Evolutionary conservation across 2,797 vertebrate genomes (phyloP), one percentile per base, ranked within the genome.

Genomic region (Tangara arthus): DNA sequence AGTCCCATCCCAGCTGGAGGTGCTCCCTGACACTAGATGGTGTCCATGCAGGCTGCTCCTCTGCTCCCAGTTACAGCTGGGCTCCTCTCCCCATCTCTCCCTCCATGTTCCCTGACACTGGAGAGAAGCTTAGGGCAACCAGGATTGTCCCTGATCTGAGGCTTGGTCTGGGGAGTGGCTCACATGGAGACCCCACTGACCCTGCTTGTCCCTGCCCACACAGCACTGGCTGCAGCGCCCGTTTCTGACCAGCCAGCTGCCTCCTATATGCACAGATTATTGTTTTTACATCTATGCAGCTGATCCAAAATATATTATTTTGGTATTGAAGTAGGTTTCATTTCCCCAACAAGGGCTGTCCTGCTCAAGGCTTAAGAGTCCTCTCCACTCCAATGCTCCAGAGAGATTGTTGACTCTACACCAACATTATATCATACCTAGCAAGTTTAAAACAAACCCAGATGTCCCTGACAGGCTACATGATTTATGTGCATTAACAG

Each of bases 161-260:
- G 42, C 55, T 46, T 2, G 1, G 22, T 50, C 47, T 1, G 3
- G 6, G 16, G 13, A 5, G 8, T 49, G 34, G 17, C n/a, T 90
- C 37, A 28, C 46, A 64, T 1, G 2, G 42, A 56, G 37, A 50
- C 9, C 5, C 4, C 0, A 0, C 23, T 0, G 0, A 39, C 26
- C 4, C 16, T 37, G 26, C 27, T 37, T 34, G 8, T 35, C n/a
- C 50, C 24, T 85, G 32, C 34, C 53, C 34, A 34, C 2, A 7
- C 60, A 65, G 56, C 6, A 2, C n/a, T 57, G 1, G 1, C 30
- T 1, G 1, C 37, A 32, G 37, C 14, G 41, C 26, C 28, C 26
- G 22, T 57, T 79, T 55, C 71, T 78, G 32, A 78, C 60, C 47
- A 66, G n/a, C 23, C 46, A 92, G 37, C 49, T 71, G 44, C 46